These are phyloP conservation scores for Marasmarcha lunaedactyla DNA, from an alignment of 2,888 invertebrate species.

Conservation along the genomic window DNA sequence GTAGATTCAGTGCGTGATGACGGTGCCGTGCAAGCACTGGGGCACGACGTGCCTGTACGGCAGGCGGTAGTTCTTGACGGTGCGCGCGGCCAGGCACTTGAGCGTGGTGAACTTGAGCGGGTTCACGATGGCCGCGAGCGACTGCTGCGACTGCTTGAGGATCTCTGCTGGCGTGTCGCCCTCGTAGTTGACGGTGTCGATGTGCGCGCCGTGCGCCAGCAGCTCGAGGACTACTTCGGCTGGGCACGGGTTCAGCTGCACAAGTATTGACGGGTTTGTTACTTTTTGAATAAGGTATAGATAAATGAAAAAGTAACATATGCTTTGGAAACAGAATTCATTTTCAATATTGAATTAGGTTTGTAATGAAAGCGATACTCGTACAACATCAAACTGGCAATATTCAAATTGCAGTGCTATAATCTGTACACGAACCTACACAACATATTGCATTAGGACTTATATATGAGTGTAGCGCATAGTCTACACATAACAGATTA, in stretches of 20 bases:
- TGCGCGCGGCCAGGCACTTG: conserved; percentile 87
- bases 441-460: too few relatives aligned
- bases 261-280: too few relatives aligned
- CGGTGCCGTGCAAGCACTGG: conserved; percentile 55
- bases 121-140: conserved; percentile 76
- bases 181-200: conserved; percentile 83
- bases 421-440: too few relatives aligned
- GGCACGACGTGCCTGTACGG: conserved; percentile 72
- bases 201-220: conserved; percentile 84
- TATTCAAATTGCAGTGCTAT: too few relatives aligned
- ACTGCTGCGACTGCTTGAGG: conserved; percentile 68
- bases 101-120: conserved; percentile 83
- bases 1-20: conserved; percentile 51
- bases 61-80: conserved; percentile 78
- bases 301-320: background rate
- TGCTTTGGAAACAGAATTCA: too few relatives aligned
- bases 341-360: too few relatives aligned
- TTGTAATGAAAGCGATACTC: too few relatives aligned
- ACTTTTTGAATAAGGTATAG: background rate
- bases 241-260: conserved; percentile 73
- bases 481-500: too few relatives aligned
- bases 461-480: too few relatives aligned
- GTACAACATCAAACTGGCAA: too few relatives aligned
- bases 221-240: conserved; percentile 78
- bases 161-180: conserved; percentile 82